Percentiles rank a stretch among this genome's conserved stretches.
phyloP scores from a whole-genome alignment of 2,113 vertebrate genomes.

The Mesitornis unicolor region DNA sequence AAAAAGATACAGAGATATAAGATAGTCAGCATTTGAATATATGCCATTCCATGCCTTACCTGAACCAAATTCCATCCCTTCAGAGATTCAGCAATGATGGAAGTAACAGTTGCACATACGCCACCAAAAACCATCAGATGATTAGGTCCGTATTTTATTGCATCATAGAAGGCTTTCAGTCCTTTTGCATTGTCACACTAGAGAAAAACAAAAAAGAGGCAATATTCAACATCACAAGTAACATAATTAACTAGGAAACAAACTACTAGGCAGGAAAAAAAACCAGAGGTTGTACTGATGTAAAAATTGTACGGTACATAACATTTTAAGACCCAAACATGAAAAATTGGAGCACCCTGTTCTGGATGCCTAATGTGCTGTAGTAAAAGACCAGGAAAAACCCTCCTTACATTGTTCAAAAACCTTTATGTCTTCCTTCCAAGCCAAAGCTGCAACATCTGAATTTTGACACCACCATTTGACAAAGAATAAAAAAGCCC shows the following conservation, averaged over 20 bases:
- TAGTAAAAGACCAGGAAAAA: not conserved
- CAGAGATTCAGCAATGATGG: conserved; percentile 96
- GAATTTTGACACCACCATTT: not conserved
- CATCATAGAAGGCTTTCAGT: conserved; percentile 97
- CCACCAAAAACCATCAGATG: conserved; percentile 99
- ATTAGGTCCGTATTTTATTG: conserved; percentile 97
- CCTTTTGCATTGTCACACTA: conserved; percentile 99
- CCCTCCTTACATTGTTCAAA: accelerated
- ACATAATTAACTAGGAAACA: not conserved
- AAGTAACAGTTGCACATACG: conserved; percentile 95
- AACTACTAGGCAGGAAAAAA: not conserved
- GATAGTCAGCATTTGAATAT: not conserved
- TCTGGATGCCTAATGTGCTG: not conserved
- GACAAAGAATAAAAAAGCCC: not conserved
- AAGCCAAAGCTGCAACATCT: not conserved
- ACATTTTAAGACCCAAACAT: not conserved
- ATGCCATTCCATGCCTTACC: conserved; percentile 75
- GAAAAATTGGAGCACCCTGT: not conserved
- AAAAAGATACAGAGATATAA: not conserved
- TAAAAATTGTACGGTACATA: not conserved
- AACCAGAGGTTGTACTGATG: not conserved
- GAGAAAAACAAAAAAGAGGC: not conserved
- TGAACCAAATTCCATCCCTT: conserved; percentile 98
- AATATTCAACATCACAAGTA: not conserved
- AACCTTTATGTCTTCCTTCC: not conserved